Evolutionary conservation across 1,140 invertebrate species (phyloP), one percentile per base, ranked within the genome.

Genomic region (Drosophila biarmipes): DNA sequence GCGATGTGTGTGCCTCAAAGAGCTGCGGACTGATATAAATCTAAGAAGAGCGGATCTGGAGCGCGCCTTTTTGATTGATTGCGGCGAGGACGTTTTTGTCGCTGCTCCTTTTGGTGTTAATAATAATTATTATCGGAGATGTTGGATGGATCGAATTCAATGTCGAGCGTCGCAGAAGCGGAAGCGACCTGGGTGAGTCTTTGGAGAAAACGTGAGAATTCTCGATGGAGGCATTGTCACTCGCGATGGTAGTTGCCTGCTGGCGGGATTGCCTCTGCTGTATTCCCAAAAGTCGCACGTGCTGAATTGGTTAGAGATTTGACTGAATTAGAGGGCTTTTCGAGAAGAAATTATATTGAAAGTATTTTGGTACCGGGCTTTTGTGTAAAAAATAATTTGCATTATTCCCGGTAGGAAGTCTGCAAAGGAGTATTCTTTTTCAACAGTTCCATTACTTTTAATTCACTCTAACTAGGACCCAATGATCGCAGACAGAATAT

Each of bases 41-140:
- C 84, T 84, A 73, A 40, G 84, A 62, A 61, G 74, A 72, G 66
- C 64, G 48, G 82, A 90, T 90, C 79, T 90, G 59, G 80, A 90
- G 89, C 89, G 80, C 71, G 49, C 46, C 48, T 74, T 76, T 81
- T 90, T 90, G 87, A 90, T 90, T 90, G 87, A 90, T 90, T 90
- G 89, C 53, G 19, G 45, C 64, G 48, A 61, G 57, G 43, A 81
- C 57, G 71, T 76, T 79, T 87, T 63, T 71, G 54, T 63, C 49
- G 71, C 71, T 80, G 55, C 75, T 75, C 52, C 78, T 69, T 80
- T 90, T 84, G 87, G 87, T 90, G 87, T 84, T 84, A 90, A 91
- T 90, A 89, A 89, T 90, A 89, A 89, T 90, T 91, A 90, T 90
- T 90, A 71, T 54, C 57, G 49, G 48, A 61, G 57, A 48, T 64